These are phyloP conservation scores for Mesorhabditis belari DNA, from an alignment of 2,888 invertebrate species.

Conservation along the genomic window DNA sequence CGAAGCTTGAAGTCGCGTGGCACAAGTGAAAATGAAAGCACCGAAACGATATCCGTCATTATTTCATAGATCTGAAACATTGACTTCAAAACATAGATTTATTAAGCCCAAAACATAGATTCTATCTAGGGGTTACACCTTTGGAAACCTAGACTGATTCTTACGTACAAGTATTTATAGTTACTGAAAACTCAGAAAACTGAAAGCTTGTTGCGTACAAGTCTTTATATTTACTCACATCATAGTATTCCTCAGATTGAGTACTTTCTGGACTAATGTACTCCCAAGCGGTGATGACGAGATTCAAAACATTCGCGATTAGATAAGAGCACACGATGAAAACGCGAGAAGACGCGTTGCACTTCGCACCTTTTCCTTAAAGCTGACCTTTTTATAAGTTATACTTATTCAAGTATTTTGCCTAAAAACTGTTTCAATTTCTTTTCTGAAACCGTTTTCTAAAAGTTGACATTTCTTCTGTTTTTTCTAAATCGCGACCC, in stretches of 20 bases:
- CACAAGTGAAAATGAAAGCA: constrained; percentile 48
- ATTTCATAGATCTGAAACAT: constrained; percentile 43
- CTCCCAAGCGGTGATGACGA: constrained; percentile 48
- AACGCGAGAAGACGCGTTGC: constrained; percentile 48
- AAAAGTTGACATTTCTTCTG: too few relatives aligned
- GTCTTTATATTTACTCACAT: too few relatives aligned
- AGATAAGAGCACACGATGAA: constrained; percentile 50
- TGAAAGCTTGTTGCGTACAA: too few relatives aligned
- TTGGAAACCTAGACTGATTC: too few relatives aligned
- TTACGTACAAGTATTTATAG: too few relatives aligned
- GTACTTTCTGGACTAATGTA: constrained; percentile 42
- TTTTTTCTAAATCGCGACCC: too few relatives aligned
- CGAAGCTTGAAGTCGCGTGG: constrained; percentile 41
- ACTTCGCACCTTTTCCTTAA: constrained; percentile 46
- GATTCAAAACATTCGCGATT: constrained; percentile 45
- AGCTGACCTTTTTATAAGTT: too few relatives aligned
- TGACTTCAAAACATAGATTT: background rate
- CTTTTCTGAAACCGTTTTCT: too few relatives aligned
- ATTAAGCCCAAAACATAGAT: background rate
- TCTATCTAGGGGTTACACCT: too few relatives aligned
- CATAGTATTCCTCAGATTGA: constrained; percentile 32
- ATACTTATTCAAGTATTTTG: too few relatives aligned
- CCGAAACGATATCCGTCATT: constrained; percentile 43
- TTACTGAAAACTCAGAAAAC: too few relatives aligned
- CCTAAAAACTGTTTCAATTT: too few relatives aligned